Base-by-base conservation (phyloP, 2,888 invertebrate species). In the Troides oblongomaculatus region DNA sequence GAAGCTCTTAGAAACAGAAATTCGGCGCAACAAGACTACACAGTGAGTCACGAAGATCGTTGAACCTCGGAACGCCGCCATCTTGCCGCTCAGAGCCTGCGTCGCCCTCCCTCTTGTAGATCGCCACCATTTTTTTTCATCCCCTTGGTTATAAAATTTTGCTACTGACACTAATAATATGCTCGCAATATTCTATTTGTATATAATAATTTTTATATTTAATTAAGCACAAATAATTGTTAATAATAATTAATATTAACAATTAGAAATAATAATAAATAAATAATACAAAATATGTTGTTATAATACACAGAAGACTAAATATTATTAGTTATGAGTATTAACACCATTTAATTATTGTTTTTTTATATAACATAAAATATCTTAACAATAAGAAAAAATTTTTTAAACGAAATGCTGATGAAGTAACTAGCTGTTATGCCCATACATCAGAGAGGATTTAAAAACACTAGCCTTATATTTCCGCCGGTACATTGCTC, bases 21-120 rank as follows among this genome's bases (percentile, higher is more conserved):
- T 86, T 88, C 87, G 83, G 75, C 82, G 82, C 80, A 89, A 83
- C 79, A 72, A 84, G 81, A 73, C 82, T 74, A 79, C 72, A 73
- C 75, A 75, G 81, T 89, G 89, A 90, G 81, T 90, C 89, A 90
- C 81, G 78, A 77, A 81, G 89, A 81, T 79, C 89, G 78, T 86
- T 89, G 88, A 90, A 85, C 90, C 80, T 76, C 74, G 75, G 73
- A 71, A 69, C 72, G 77, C 76, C 76, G 77, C 78, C 76, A 77
- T 76, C 75, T 72, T 73, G 70, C 76, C 77, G 72, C 81, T 74
- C 72, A 69, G 70, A 69, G 83, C 79, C 77, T 76, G 80, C 79
- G 75, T 78, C 79, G 75, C 80, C 80, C 79, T 79, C 78, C 46
- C 67, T 25, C 36, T 63, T 67, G 21, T 43, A 56, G 39, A 23